These are phyloP conservation scores for Gopherus evgoodei DNA, from an alignment of 2,113 vertebrate genomes.

Conservation along the genomic window DNA sequence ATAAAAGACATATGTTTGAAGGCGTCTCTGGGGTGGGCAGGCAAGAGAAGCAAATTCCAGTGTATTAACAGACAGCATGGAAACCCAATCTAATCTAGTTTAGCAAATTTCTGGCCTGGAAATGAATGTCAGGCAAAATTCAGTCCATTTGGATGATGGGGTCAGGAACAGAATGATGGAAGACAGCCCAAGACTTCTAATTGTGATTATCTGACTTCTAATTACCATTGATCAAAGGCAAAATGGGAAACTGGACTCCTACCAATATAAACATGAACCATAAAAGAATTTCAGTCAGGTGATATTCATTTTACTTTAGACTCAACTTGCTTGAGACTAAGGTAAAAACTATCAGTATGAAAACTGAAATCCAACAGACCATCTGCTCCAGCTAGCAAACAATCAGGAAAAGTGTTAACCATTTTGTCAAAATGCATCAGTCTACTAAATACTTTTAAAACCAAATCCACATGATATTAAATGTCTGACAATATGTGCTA, in stretches of 20 bases:
- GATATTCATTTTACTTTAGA: slow-evolving; percentile 63
- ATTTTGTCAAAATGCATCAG: not conserved
- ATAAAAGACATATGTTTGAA: slow-evolving; percentile 65
- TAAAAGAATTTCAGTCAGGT: slow-evolving; percentile 76
- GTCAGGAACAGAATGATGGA: slow-evolving; percentile 70
- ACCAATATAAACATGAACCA: slow-evolving; percentile 72
- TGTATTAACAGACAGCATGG: slow-evolving; percentile 63
- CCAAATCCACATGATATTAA: not conserved
- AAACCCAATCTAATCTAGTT: slow-evolving; percentile 75
- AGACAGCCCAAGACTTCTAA: slow-evolving; percentile 74
- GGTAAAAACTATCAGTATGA: slow-evolving; percentile 60
- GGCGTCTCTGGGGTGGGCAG: slow-evolving; percentile 68
- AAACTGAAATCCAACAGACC: slow-evolving; percentile 53
- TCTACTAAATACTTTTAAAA: not conserved
- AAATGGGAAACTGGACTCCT: slow-evolving; percentile 76
- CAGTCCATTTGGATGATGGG: slow-evolving; percentile 66
- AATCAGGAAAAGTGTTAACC: not conserved
- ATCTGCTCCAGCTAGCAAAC: slow-evolving; percentile 39
- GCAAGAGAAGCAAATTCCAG: slow-evolving; percentile 60
- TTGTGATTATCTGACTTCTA: slow-evolving; percentile 77
- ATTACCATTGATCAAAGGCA: slow-evolving; percentile 79
- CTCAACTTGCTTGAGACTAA: slow-evolving; percentile 53
- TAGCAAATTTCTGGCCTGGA: slow-evolving; percentile 75
- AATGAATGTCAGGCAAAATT: slow-evolving; percentile 79
- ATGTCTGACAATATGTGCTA: not conserved